Conservation (phyloP, 2,113 vertebrate species). For the Anoura caudifer region DNA sequence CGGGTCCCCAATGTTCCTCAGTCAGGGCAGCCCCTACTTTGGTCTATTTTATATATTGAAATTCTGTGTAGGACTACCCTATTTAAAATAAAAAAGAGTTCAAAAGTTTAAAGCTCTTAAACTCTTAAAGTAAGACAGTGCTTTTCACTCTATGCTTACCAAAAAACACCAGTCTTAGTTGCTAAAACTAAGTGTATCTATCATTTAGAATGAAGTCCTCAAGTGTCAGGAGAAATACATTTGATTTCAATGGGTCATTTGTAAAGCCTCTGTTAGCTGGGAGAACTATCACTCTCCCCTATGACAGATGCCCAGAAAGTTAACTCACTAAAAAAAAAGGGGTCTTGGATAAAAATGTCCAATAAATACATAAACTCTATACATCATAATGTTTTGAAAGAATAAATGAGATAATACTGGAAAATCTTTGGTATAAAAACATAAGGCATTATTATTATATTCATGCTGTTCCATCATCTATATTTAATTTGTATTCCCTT, state of each 20-base stretch:
- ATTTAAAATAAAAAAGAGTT: not conserved
- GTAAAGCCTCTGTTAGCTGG: not conserved
- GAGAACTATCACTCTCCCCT: not conserved
- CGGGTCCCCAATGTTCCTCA: not conserved
- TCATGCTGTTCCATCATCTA: not conserved
- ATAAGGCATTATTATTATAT: not conserved
- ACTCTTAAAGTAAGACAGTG: not conserved
- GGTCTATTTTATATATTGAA: not conserved
- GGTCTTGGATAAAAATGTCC: not conserved
- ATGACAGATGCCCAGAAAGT: slow-evolving; percentile 1
- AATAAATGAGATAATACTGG: not conserved
- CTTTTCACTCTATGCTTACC: not conserved
- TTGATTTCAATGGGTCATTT: not conserved
- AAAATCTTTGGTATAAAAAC: slow-evolving; percentile 26
- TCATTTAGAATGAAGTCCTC: not conserved
- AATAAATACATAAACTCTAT: not conserved
- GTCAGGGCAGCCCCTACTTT: not conserved
- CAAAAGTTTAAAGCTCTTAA: not conserved
- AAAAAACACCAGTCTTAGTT: not conserved
- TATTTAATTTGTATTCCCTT: slow-evolving; percentile 23
- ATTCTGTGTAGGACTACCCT: not conserved
- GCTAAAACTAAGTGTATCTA: not conserved
- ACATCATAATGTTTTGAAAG: slow-evolving; percentile 28
- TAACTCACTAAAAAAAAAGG: not conserved
- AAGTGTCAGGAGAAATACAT: not conserved